phyloP scores from a whole-genome alignment of 2,113 vertebrate genomes.

The Chunga burmeisteri region DNA sequence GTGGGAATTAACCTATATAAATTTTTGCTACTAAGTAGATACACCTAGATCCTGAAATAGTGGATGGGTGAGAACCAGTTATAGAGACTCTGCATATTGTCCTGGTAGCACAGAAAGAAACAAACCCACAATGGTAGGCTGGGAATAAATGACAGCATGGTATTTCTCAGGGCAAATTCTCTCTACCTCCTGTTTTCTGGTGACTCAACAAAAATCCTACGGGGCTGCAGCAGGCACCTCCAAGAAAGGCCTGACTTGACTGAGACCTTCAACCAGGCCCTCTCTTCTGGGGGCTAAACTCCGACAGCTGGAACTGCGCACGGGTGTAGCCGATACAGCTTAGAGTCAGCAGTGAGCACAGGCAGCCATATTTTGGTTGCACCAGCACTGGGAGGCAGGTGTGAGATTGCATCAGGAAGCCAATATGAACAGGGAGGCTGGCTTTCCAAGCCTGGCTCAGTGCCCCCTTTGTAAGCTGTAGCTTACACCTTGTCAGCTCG shows the following conservation, averaged over 20 bases:
- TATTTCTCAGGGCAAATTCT: background rate
- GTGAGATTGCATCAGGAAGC: background rate
- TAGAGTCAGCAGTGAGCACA: background rate
- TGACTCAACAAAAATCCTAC: background rate
- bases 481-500: background rate
- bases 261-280: background rate
- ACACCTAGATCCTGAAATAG: slow-evolving; percentile 66
- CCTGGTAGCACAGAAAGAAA: background rate
- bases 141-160: background rate
- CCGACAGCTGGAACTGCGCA: background rate
- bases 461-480: background rate
- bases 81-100: background rate
- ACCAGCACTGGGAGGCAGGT: background rate
- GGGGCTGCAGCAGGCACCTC: background rate
- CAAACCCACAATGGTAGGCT: background rate
- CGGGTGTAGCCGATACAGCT: rapidly evolving
- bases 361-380: background rate
- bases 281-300: background rate
- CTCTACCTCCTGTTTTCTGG: background rate
- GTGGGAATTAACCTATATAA: slow-evolving; percentile 66
- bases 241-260: background rate
- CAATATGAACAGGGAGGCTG: background rate
- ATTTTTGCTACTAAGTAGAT: slow-evolving; percentile 50
- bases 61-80: slow-evolving; percentile 50
- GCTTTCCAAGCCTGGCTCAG: background rate